Base-by-base conservation (phyloP, 2,888 invertebrate species). In the Gnatocerus cornutus region DNA sequence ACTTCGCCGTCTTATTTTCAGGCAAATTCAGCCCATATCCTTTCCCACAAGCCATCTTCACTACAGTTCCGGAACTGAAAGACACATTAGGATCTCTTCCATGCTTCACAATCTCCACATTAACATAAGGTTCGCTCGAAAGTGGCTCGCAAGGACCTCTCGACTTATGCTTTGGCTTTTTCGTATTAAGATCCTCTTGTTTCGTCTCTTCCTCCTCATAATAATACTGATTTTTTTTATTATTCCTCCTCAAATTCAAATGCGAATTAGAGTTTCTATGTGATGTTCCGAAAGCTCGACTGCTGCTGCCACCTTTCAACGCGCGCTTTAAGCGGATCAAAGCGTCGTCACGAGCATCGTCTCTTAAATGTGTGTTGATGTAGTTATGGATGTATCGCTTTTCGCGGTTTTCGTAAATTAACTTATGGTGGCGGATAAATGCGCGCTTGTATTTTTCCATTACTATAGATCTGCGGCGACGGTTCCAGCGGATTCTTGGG, bases 401-500 rank as follows among this genome's bases (percentile, higher is more conserved):
- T 43, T 77, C 74, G 4, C 74, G 73, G 29, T 78, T 73, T 6
- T 69, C 71, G 66, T 76, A 74, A 16, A 80, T 74, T 3, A 79
- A 53, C 71, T 77, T 77, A 55, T 80, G 75, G 68, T 82, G 77
- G 12, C 82, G 76, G 45, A 81, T 79, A 58, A 79, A 82, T 0
- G 77, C 77, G 45, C 80, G 72, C 73, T 82, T 82, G 68, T 82
- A 79, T 59, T 80, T 78, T 64, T 82, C 81, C 55, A 86, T 79
- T 0, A 87, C 83, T 1, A 87, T 84, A 0, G 91, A 90, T 56
- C 91, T 85, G 58, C 91, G 86, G 1, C 90, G 88, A 21, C 94
- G 87, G 78, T 92, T 94, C 93, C 94, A 95, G 53, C 95, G 87
- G 37, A 96, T 88, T 7, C 95, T 87, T 0, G 97, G 97, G 85